Base-by-base conservation (phyloP, 2,888 invertebrate species). In the Aphelenchoides bicaudatus region DNA sequence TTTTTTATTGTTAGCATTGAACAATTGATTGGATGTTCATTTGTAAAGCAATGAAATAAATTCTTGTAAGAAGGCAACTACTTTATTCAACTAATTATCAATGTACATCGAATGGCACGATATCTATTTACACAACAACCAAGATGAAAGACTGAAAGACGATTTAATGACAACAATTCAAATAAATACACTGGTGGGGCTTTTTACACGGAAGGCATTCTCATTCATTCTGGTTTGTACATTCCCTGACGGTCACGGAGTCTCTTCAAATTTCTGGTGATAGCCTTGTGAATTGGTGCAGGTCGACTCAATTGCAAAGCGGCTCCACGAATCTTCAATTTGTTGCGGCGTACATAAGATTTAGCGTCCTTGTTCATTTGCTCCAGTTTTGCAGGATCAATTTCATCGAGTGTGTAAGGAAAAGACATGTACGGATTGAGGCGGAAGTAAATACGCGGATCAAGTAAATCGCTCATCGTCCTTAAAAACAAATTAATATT, bases 401-500 rank as follows among this genome's bases (percentile, higher is more conserved):
- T 87, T 81, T 91, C 91, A 73, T 88, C 88, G 85, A 92, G 86
- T n/a, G 85, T 84, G 56, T 88, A 83, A 79, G 87, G 86, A 78
- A 88, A 87, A 57, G 88, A 87, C 57, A 91, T 82, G 71, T 90
- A 89, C 0, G 91, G 91, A 82, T 91, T 92, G 80, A 91, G 87
- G 3, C 91, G 85, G 80, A 85, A 91, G 56, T 76, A 76, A 10
- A 19, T 38, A 10, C 37, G 43, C n/a, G 68, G 60, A 16, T 64
- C 61, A 0, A 90, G 81, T 51, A 89, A 81, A 80, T 90, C 89
- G 75, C 86, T 86, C 66, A 89, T 77, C 72, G 87, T 85, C 49
- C 85, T 85, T 43, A 25, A 6, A 43, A 19, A 21, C 8, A 21
- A 43, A 25, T n/a, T 43, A 6, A 10, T 43, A 21, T 43, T 8